A percentile compares a stretch with the other conserved stretches of the same genome.
Evolutionary conservation across 1,140 invertebrate species (phyloP).

Genomic region (Artemia franciscana): DNA sequence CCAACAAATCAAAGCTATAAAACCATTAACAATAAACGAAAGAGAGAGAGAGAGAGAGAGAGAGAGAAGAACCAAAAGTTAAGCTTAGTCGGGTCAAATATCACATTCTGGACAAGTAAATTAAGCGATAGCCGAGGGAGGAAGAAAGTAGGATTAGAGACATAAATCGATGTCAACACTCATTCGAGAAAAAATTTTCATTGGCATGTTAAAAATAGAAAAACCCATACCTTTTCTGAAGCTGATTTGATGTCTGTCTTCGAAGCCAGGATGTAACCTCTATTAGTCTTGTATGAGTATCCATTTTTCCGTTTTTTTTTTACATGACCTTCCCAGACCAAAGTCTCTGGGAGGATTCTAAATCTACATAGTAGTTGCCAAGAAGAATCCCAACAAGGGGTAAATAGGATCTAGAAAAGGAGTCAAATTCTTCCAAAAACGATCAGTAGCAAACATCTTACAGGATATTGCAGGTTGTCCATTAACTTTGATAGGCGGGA

Average conservation of each 20-base stretch:
- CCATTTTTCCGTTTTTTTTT: conserved; percentile 28
- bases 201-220: too few relatives aligned
- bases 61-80: too few relatives aligned
- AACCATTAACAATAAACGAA: too few relatives aligned
- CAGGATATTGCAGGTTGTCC: conserved; percentile 25
- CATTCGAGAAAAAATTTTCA: too few relatives aligned
- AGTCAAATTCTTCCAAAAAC: conserved; percentile 35
- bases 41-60: too few relatives aligned
- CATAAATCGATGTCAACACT: too few relatives aligned
- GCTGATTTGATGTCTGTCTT: conserved; percentile 36
- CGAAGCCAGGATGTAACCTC: conserved; percentile 45
- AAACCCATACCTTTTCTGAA: conserved; percentile 32
- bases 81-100: too few relatives aligned
- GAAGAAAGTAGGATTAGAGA: too few relatives aligned
- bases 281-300: conserved; percentile 32
- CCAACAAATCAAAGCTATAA: too few relatives aligned
- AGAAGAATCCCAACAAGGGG: conserved; percentile 51
- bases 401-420: conserved; percentile 34
- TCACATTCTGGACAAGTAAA: too few relatives aligned
- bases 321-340: conserved; percentile 35
- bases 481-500: conserved; percentile 3
- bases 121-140: too few relatives aligned
- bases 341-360: conserved; percentile 38
- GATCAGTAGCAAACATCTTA: conserved; percentile 42
- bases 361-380: conserved; percentile 66